phyloP scores from a whole-genome alignment of 2,113 vertebrate species.

The Corvus hawaiiensis region DNA sequence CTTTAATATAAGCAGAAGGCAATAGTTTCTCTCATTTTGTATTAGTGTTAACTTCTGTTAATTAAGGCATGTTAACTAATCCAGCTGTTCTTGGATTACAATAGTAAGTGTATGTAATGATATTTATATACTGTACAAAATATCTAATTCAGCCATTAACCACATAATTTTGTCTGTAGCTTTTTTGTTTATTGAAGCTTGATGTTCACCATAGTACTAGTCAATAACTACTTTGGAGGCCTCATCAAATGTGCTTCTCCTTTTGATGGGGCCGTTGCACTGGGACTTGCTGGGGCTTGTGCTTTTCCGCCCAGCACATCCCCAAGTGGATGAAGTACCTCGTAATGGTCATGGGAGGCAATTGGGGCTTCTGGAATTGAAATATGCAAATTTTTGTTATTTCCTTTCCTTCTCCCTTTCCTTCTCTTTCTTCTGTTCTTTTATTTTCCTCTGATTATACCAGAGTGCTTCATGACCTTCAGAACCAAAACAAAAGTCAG shows the following conservation, averaged over 20 bases:
- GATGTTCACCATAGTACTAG: not conserved
- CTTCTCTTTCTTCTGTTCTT: not conserved
- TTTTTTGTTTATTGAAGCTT: not conserved
- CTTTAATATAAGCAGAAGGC: not conserved
- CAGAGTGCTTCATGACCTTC: not conserved
- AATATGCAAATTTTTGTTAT: not conserved
- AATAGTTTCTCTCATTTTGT: not conserved
- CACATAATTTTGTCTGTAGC: not conserved
- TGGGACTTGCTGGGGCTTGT: not conserved
- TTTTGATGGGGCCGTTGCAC: not conserved
- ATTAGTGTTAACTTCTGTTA: not conserved
- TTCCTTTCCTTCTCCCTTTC: not conserved
- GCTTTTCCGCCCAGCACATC: not conserved
- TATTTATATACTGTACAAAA: slow-evolving; percentile 6
- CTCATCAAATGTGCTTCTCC: not conserved
- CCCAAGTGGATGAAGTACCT: not conserved
- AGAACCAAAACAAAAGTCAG: not conserved
- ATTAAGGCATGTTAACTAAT: not conserved
- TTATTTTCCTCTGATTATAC: not conserved
- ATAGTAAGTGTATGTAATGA: not conserved
- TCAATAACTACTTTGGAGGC: not conserved
- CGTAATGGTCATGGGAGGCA: not conserved
- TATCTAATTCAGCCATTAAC: not conserved
- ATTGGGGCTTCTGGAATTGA: not conserved
- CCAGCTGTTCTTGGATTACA: not conserved